Base-by-base conservation (phyloP, 2,888 invertebrate species). In the Drosophila quinaria region DNA sequence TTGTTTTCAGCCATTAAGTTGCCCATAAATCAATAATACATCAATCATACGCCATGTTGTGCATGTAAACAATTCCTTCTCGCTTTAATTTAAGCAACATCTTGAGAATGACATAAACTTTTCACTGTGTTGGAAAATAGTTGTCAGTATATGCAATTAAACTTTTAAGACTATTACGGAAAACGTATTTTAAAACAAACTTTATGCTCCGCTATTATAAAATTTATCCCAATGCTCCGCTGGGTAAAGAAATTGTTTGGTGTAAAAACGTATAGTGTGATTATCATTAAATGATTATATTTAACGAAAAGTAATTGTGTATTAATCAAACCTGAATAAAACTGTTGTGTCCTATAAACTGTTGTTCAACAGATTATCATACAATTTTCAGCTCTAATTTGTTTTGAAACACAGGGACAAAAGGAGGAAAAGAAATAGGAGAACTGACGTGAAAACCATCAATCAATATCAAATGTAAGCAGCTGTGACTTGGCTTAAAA, bases 31-130 rank as follows among this genome's bases (percentile, higher is more conserved):
- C 68, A 49, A 58, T 58, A 22, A 8, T 25, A 74, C 58, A 79
- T 70, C 65, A 60, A 70, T 76, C 76, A 76, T 75, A 65, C 70
- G 80, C 65, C 76, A 29, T n/a, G 76, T 51, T 37, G 49, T 22
- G 47, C 46, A 29, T 15, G 37, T 25, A 22, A 46, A 56, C 33
- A 31, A 19, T 31, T 55, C 10, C 31, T 19, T 10, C 17, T 25
- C 13, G 15, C 9, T 31, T 42, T 2, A 13, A 15, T 3, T 15
- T 29, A 13, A 41, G 8, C 11, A 51, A 11, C n/a, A 19, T 33
- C 25, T 52, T 35, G 46, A 35, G n/a, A 19, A 25, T 10, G 33
- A 41, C 29, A 59, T 31, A 37, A 55, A 55, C 17, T 66, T 52
- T 4, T 15, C 10, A n/a, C 11, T n/a, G 46, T 17, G 31, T 42